phyloP scores from a whole-genome alignment of 2,797 vertebrate genomes.

The Chelidonichthys spinosus region DNA sequence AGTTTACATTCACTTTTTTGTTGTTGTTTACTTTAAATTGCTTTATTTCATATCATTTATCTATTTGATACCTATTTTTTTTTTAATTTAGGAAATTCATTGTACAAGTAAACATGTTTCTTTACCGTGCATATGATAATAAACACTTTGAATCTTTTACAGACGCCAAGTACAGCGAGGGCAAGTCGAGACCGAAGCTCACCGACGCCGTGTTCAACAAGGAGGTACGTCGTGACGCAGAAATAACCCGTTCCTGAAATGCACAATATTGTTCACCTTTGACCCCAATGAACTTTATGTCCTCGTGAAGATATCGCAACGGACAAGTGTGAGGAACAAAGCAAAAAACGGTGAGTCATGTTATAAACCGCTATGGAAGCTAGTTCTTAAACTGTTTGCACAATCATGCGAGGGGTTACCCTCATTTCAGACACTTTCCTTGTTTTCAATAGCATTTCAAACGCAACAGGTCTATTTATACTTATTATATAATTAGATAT shows the following conservation, averaged over 20 bases:
- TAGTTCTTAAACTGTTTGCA: not conserved
- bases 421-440: not conserved
- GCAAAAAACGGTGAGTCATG: constrained; percentile 64
- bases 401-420: not conserved
- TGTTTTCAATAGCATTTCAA: constrained; percentile 18
- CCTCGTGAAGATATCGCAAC: constrained; percentile 64
- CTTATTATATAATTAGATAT: not conserved
- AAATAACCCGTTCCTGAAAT: not conserved
- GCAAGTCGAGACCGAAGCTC: constrained; percentile 84
- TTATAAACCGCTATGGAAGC: not conserved
- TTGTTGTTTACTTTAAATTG: too few species aligned
- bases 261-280: not conserved
- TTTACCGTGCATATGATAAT: too few species aligned
- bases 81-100: too few species aligned
- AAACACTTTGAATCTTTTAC: constrained; percentile 15
- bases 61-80: too few species aligned
- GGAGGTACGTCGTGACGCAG: constrained; percentile 66
- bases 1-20: constrained; percentile 63
- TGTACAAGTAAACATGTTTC: too few species aligned
- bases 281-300: constrained; percentile 2
- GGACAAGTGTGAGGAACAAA: constrained; percentile 80
- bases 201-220: constrained; percentile 80
- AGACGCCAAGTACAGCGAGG: constrained; percentile 79
- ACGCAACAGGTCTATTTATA: constrained; percentile 21
- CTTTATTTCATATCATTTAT: too few species aligned